These are phyloP conservation scores for Ramazzottius varieornatus DNA, from an alignment of 2,888 invertebrate species.

Conservation along the genomic window DNA sequence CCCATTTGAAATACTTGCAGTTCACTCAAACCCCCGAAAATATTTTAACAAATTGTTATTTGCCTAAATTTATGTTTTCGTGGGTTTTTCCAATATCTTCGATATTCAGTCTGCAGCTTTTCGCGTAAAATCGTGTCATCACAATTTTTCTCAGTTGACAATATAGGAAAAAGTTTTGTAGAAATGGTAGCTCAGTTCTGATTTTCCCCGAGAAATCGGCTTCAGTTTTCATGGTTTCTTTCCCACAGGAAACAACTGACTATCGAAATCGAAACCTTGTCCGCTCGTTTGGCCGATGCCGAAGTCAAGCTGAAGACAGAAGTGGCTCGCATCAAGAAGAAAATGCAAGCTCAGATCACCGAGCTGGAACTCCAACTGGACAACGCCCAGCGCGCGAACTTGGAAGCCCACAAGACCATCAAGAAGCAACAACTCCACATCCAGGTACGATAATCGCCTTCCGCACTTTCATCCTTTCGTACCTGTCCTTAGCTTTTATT, in stretches of 20 bases:
- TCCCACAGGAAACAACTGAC: slow-evolving; percentile 67
- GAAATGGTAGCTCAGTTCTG: too few relatives aligned
- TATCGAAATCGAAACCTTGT: slow-evolving; percentile 88
- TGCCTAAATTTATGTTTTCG: too few relatives aligned
- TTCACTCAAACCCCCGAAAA: too few relatives aligned
- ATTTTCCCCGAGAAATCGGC: too few relatives aligned
- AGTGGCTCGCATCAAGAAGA: slow-evolving; percentile 90
- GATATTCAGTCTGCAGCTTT: too few relatives aligned
- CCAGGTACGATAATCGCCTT: slow-evolving; percentile 33
- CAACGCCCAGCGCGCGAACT: slow-evolving; percentile 90
- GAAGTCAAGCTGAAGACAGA: slow-evolving; percentile 85
- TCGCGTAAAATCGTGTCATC: too few relatives aligned
- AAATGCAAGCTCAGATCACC: slow-evolving; percentile 87
- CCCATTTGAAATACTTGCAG: neutral
- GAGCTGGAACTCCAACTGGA: slow-evolving; percentile 86
- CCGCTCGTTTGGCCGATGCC: slow-evolving; percentile 75
- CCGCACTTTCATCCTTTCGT: neutral
- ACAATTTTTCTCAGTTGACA: too few relatives aligned
- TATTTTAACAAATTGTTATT: too few relatives aligned
- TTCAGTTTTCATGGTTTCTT: too few relatives aligned
- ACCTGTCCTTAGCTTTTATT: too few relatives aligned
- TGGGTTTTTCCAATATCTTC: too few relatives aligned
- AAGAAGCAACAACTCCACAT: slow-evolving; percentile 84
- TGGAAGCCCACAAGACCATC: slow-evolving; percentile 83
- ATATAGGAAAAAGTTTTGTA: too few relatives aligned